Conservation (phyloP, 2,797 vertebrate genomes). For the Ceyx erithaca region DNA sequence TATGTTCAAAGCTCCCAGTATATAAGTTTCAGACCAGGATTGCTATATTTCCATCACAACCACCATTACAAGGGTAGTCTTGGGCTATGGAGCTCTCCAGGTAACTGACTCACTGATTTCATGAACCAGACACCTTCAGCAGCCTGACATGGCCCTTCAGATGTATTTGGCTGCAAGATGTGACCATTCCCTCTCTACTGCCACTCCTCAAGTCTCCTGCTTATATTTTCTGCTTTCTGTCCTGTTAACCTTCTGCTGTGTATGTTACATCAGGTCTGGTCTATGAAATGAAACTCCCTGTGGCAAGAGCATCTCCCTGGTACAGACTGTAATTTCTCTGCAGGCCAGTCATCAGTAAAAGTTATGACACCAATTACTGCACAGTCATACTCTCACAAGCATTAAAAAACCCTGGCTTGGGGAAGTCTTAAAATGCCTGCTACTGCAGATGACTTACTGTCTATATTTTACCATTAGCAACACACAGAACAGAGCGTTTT, state of each 20-base stretch:
- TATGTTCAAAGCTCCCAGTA: not conserved
- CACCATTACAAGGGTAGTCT: not conserved
- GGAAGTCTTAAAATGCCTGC: constrained; percentile 14
- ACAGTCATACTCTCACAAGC: not conserved
- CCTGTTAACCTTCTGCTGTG: not conserved
- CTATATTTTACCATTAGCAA: not conserved
- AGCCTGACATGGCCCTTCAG: not conserved
- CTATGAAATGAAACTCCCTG: not conserved
- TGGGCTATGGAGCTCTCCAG: not conserved
- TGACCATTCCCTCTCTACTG: not conserved
- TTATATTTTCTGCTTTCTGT: not conserved
- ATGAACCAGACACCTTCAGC: not conserved
- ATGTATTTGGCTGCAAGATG: not conserved
- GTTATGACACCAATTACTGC: constrained; percentile 30
- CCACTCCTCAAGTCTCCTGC: not conserved
- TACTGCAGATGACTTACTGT: constrained; percentile 1
- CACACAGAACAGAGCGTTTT: constrained; percentile 15
- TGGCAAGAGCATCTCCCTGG: not conserved
- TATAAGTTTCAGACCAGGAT: not conserved
- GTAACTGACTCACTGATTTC: not conserved
- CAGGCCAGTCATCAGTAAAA: constrained; percentile 1
- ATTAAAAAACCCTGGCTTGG: not conserved
- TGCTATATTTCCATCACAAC: not conserved
- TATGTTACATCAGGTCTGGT: not conserved
- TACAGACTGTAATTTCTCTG: constrained; percentile 1